phyloP scores from a whole-genome alignment of 2,113 vertebrate genomes.

The Eretmochelys imbricata region DNA sequence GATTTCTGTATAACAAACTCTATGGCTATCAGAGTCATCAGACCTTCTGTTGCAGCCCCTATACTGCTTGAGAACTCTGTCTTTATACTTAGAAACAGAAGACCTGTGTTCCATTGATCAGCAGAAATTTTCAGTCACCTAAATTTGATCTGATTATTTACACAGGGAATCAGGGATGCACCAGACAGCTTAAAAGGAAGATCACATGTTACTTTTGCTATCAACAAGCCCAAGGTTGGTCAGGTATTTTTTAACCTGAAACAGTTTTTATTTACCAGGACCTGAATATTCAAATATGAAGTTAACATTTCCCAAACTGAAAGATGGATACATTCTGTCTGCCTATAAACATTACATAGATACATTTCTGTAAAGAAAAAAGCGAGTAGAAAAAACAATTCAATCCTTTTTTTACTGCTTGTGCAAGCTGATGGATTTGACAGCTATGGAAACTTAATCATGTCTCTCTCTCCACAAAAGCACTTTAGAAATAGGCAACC shows the following conservation, averaged over 20 bases:
- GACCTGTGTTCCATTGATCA: neutral
- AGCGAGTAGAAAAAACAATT: neutral
- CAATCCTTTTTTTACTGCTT: neutral
- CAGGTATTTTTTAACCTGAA: neutral
- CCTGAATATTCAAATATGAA: neutral
- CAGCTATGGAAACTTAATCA: neutral
- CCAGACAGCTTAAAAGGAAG: neutral
- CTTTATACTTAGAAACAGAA: neutral
- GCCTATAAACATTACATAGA: neutral
- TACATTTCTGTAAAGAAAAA: neutral
- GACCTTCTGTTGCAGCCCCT: neutral
- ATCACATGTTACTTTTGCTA: neutral
- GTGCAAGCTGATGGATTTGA: neutral
- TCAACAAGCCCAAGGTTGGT: neutral
- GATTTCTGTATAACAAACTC: neutral
- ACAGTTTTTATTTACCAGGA: neutral
- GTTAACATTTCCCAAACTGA: neutral
- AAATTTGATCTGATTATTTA: neutral
- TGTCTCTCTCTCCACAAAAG: neutral
- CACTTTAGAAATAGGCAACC: neutral
- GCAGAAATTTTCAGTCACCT: neutral
- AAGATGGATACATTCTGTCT: neutral
- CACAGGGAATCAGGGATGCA: neutral
- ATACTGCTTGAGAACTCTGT: neutral
- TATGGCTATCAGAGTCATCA: no score